Evolutionary conservation across 2,888 invertebrate genomes (phyloP).

Genomic region (Trisateles emortualis): DNA sequence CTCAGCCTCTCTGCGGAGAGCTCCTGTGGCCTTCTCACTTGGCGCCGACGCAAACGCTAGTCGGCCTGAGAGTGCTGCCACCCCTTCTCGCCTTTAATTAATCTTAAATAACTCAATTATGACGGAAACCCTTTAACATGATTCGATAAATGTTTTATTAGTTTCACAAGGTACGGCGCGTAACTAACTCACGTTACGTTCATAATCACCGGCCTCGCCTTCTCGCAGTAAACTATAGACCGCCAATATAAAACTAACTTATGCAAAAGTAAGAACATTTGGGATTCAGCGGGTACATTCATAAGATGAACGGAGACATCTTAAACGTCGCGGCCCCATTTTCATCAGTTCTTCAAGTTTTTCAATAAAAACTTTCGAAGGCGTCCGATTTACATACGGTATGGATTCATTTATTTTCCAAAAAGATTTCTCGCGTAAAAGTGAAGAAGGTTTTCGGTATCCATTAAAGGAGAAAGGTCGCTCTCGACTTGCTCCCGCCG

Average conservation of each 20-base stretch:
- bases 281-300: conserved; percentile 69
- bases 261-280: conserved; percentile 61
- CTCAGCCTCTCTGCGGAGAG: conserved; percentile 65
- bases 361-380: conserved; percentile 86
- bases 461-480: conserved; percentile 79
- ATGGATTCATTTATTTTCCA: conserved; percentile 83
- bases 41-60: not conserved
- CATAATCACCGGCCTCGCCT: conserved; percentile 8
- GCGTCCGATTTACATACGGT: conserved; percentile 84
- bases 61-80: conserved; percentile 43
- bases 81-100: conserved; percentile 66
- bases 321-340: conserved; percentile 80
- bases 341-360: conserved; percentile 85
- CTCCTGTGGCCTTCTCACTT: conserved; percentile 49
- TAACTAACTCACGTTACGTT: conserved; percentile 12
- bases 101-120: conserved; percentile 78
- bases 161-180: conserved; percentile 15
- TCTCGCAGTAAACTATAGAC: conserved; percentile 15
- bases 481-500: conserved; percentile 58
- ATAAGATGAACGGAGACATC: conserved; percentile 74
- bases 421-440: conserved; percentile 81
- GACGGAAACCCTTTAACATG: conserved; percentile 54
- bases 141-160: conserved; percentile 48
- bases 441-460: conserved; percentile 76
- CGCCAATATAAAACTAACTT: conserved; percentile 44